Evolutionary conservation across 2,113 vertebrate genomes (phyloP).

Genomic region (Sturnira hondurensis): DNA sequence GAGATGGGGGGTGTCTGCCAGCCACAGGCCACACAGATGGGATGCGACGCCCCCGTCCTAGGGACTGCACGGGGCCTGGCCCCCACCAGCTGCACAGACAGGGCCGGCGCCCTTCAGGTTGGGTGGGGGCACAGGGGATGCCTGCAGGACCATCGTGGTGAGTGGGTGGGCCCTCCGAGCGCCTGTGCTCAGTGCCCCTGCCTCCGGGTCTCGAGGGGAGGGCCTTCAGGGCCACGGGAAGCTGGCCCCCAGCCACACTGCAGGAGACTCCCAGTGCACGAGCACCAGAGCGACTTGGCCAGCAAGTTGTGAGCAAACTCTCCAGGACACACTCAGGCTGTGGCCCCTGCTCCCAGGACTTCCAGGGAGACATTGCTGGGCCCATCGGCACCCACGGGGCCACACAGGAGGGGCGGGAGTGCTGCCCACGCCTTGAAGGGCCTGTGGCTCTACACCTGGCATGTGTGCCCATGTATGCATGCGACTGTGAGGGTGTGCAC

Average conservation of each 20-base stretch:
- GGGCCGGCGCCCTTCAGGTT: background rate
- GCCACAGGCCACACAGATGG: background rate
- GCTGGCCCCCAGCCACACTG: background rate
- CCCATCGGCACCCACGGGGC: too few species aligned
- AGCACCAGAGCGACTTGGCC: background rate
- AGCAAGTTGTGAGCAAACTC: background rate
- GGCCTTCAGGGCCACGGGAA: background rate
- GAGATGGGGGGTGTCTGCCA: background rate
- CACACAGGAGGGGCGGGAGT: too few species aligned
- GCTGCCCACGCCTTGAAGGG: too few species aligned
- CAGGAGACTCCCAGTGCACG: background rate
- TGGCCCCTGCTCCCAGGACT: background rate
- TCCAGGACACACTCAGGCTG: background rate
- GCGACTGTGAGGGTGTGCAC: too few species aligned
- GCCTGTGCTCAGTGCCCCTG: background rate
- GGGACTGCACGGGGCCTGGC: background rate
- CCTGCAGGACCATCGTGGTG: accelerated
- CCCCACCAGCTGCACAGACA: background rate
- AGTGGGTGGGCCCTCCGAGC: background rate
- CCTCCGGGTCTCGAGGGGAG: background rate
- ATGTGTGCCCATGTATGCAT: background rate
- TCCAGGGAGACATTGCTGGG: accelerated
- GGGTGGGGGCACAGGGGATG: too few species aligned
- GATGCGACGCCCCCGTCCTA: background rate
- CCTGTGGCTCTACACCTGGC: background rate